phyloP scores from a whole-genome alignment of 2,797 vertebrate genomes.

The Argentina silus region DNA sequence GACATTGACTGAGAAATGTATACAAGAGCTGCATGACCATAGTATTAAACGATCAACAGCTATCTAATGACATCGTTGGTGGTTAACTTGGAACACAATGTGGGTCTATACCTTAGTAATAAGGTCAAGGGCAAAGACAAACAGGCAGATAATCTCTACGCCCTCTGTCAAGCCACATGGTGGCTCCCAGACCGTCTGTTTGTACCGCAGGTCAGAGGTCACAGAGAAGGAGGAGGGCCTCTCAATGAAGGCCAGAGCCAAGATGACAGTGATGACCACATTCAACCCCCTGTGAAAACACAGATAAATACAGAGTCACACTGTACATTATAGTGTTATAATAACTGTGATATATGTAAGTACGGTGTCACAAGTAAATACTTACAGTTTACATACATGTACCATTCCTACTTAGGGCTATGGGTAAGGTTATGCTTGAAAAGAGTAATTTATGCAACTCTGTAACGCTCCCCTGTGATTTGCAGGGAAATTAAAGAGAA shows the following conservation, averaged over 20 bases:
- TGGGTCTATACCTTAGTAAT: slow-evolving; percentile 73
- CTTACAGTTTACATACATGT: too few relatives aligned
- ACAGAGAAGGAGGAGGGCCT: slow-evolving; percentile 76
- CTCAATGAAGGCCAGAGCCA: slow-evolving; percentile 80
- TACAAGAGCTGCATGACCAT: not conserved
- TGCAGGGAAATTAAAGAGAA: too few relatives aligned
- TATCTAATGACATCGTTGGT: not conserved
- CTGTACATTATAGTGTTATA: not conserved
- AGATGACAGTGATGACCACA: slow-evolving; percentile 72
- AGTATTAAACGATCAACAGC: not conserved
- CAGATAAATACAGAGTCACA: not conserved
- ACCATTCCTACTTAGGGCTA: too few relatives aligned
- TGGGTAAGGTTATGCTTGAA: too few relatives aligned
- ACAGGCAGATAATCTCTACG: slow-evolving; percentile 73
- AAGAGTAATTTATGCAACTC: too few relatives aligned
- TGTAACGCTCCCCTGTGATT: too few relatives aligned
- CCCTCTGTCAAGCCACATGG: slow-evolving; percentile 78
- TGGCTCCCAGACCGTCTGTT: slow-evolving; percentile 68
- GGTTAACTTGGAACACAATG: not conserved
- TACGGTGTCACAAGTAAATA: too few relatives aligned
- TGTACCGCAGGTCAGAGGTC: slow-evolving; percentile 76
- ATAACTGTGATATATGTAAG: not conserved
- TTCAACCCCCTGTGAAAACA: slow-evolving; percentile 66
- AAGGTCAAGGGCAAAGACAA: slow-evolving; percentile 68
- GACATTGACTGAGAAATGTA: not conserved